These are phyloP conservation scores for Nothocercus julius DNA, from an alignment of 2,113 vertebrate species.

Conservation along the genomic window DNA sequence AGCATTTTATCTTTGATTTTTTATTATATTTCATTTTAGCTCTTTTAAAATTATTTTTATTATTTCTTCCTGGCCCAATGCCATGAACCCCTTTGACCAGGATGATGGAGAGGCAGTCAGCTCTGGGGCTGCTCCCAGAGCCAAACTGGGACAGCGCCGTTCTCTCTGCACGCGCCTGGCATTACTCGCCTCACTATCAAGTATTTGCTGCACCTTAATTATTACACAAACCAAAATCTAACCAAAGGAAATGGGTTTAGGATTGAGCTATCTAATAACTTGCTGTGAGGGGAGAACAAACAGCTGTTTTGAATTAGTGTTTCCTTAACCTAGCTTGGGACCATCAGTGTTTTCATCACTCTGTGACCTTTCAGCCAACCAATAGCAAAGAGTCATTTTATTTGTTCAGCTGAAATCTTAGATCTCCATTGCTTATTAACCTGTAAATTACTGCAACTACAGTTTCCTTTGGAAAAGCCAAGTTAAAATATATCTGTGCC, in stretches of 20 bases:
- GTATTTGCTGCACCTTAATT: background rate
- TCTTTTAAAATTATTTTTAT: background rate
- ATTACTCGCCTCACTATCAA: background rate
- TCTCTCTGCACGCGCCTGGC: background rate
- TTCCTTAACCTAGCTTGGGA: slow-evolving; percentile 2
- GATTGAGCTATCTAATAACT: background rate
- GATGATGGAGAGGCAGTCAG: background rate
- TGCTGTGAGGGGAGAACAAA: background rate
- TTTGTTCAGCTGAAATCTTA: slow-evolving; percentile 54
- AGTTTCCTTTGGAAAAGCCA: background rate
- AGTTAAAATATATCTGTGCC: slow-evolving; percentile 20
- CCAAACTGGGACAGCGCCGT: background rate
- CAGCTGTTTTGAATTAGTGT: slow-evolving; percentile 43
- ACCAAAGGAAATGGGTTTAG: background rate
- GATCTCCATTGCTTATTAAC: slow-evolving; percentile 43
- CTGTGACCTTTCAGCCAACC: slow-evolving; percentile 19
- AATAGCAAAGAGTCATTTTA: slow-evolving; percentile 22
- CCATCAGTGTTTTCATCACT: slow-evolving; percentile 13
- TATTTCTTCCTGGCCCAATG: background rate
- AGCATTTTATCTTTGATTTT: no score
- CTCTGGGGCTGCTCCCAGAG: background rate
- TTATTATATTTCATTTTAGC: background rate
- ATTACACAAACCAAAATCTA: background rate
- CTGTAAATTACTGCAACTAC: slow-evolving; percentile 31
- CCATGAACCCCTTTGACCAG: background rate